Evolutionary conservation across 2,888 invertebrate genomes (phyloP), one percentile per base, ranked within the genome.

Genomic region (Drosophila kuntzei): DNA sequence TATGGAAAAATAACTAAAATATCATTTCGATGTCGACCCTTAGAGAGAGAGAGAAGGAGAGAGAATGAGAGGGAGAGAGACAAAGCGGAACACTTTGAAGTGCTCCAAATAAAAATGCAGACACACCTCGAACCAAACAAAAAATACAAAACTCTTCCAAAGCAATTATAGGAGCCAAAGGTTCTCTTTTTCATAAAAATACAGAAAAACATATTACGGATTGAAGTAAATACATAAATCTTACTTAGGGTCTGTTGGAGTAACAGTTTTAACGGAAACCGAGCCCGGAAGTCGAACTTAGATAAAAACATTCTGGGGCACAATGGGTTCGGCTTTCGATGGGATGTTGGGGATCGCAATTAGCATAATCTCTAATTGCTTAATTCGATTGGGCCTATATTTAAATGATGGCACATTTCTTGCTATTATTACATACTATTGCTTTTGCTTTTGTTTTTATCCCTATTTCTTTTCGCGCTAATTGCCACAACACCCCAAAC

Each of bases 51-150:
- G n/a, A 39, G 34, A 39, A 7, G 25, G 20, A 43, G 47, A 34
- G 18, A 32, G 55, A 18, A 49, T 32, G 22, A 18, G 16, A 51
- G 27, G 7, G 49, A 39, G 41, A 14, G 53, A 16, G 25, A 11
- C 49, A 57, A 49, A 60, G 79, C 84, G 86, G 89, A 87, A 76
- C 77, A 66, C 86, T 86, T 86, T 86, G 89, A 86, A 89, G 86
- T 87, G 86, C 70, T 80, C 89, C 89, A 85, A 79, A 85, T 85
- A 89, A 74, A 89, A 85, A 79, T 74, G 71, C 88, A 72, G 89
- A 89, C 88, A 86, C 87, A 87, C 86, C 89, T 78, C 62, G 47
- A 63, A 37, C 44, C 34, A 14, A 36, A 51, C 44, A 37, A 25
- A 36, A 37, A 60, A 20, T 8, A 43, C 43, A 55, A 62, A 79